phyloP scores from a whole-genome alignment of 2,888 invertebrate species.

The Dendrolimus houi region DNA sequence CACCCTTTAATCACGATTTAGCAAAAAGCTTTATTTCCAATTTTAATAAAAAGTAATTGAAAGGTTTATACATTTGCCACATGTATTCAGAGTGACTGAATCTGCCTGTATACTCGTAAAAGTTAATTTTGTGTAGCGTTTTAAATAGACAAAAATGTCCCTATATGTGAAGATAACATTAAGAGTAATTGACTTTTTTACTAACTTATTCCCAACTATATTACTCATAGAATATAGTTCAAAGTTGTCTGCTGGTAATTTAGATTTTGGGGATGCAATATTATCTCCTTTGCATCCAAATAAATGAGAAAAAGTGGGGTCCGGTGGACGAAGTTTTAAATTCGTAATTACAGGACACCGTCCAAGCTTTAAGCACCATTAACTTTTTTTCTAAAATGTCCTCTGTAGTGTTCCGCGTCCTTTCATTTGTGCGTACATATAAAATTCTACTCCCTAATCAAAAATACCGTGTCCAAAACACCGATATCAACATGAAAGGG shows the following conservation, averaged over 20 bases:
- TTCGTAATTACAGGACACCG: conserved; percentile 74
- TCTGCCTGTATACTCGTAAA: conserved; percentile 27
- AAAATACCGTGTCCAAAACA: background rate
- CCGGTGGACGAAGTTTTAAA: conserved; percentile 70
- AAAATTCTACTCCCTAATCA: background rate
- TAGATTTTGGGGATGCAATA: conserved; percentile 55
- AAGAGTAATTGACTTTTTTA: conserved; percentile 52
- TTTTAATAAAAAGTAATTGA: conserved; percentile 12
- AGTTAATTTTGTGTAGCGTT: conserved; percentile 59
- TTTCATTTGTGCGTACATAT: background rate
- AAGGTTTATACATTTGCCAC: conserved; percentile 13
- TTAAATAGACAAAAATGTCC: conserved; percentile 50
- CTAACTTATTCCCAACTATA: conserved; percentile 33
- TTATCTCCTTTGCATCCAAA: conserved; percentile 66
- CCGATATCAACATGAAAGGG: background rate
- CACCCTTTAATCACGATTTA: too few species aligned
- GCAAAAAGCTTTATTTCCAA: background rate
- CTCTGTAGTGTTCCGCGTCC: conserved; percentile 19
- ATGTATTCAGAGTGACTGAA: conserved; percentile 13
- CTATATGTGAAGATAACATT: conserved; percentile 59
- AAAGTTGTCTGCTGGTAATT: conserved; percentile 12
- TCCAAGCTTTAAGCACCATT: conserved; percentile 72
- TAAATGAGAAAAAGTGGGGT: conserved; percentile 70
- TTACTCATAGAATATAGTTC: conserved; percentile 11
- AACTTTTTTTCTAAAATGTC: conserved; percentile 69